A percentile compares a stretch with the other conserved stretches of the same genome.
phyloP scores from a whole-genome alignment of 2,888 invertebrate species.

The Polydrusus cervinus region DNA sequence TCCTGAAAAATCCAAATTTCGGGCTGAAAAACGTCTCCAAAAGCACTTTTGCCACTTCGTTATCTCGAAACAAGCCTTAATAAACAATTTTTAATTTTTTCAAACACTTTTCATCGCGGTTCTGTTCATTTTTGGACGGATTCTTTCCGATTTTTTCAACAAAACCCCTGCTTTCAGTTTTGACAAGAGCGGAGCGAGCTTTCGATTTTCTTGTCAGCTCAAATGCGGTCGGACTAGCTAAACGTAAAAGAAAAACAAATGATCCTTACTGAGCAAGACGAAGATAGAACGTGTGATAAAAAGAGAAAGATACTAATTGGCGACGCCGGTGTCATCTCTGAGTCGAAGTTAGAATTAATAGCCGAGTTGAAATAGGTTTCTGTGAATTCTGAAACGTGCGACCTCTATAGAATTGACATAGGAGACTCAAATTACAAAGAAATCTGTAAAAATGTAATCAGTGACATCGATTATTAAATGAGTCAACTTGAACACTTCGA shows the following conservation, averaged over 20 bases:
- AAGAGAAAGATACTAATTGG: not conserved
- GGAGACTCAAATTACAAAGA: no score
- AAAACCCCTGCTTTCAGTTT: conserved; percentile 24
- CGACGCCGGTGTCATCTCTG: not conserved
- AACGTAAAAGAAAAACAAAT: conserved; percentile 26
- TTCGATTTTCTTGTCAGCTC: conserved; percentile 45
- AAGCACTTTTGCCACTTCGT: conserved; percentile 20
- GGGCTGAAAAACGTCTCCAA: conserved; percentile 25
- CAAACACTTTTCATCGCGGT: not conserved
- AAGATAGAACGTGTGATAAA: not conserved
- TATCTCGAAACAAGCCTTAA: not conserved
- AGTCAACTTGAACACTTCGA: no score
- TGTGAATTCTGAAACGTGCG: not conserved
- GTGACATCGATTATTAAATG: no score
- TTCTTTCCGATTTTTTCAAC: conserved; percentile 15
- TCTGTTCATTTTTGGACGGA: conserved; percentile 30
- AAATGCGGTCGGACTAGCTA: conserved; percentile 27
- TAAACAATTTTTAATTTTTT: conserved; percentile 4
- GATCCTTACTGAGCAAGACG: conserved; percentile 15
- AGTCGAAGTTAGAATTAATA: not conserved
- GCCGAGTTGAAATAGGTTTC: not conserved
- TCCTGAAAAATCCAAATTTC: conserved; percentile 41
- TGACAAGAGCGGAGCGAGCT: conserved; percentile 31
- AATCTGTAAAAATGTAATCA: no score
- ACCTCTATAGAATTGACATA: no score